Base-by-base conservation (phyloP, 2,797 vertebrate genomes). In the Astyanax mexicanus region DNA sequence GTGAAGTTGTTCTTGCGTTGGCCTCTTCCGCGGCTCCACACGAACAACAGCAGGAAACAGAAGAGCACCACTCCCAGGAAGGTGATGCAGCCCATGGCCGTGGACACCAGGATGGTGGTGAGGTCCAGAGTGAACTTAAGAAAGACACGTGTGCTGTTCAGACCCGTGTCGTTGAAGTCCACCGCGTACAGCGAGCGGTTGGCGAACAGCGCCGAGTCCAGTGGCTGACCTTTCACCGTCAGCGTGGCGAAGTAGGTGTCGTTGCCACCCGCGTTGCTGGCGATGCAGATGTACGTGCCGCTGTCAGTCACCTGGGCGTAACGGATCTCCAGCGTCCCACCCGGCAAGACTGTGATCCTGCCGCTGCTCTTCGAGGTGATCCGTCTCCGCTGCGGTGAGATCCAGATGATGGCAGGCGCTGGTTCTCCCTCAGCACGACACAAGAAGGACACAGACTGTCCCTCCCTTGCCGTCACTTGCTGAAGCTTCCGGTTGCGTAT, bases 61-160 rank as follows among this genome's bases (percentile, higher is more conserved):
- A 99, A 98, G 87, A 99, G 96, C 47, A 99, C 98, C 71, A 99
- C 98, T 0, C 98, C 98, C 70, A 99, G 92, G 86, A 99, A 99
- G 40, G 96, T 99, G 94, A 99, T 98, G 92, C 98, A 99, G 72
- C 98, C 98, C 97, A 99, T 99, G 60, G 98, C 98, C 0, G 97
- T 98, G 90, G 97, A 98, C 83, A 99, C 97, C 91, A 99, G 87
- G 89, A 99, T 97, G 86, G 96, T 98, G 84, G 97, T 99, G 85
- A 99, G 93, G 92, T 99, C 98, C 90, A 99, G 86, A 3, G 97
- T 97, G 88, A 97, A 96, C 90, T 96, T 97, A 51, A 95, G 90
- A 75, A 96, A 96, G 84, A 96, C 94, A 11, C 95, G 96, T 0
- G 96, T 98, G 91, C 94, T 95, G 54, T 99, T 99, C 83, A 93